Percentiles rank a stretch among this genome's conserved stretches.
Evolutionary conservation across 2,797 vertebrate species (phyloP).

Genomic region (Acanthiza pusilla): DNA sequence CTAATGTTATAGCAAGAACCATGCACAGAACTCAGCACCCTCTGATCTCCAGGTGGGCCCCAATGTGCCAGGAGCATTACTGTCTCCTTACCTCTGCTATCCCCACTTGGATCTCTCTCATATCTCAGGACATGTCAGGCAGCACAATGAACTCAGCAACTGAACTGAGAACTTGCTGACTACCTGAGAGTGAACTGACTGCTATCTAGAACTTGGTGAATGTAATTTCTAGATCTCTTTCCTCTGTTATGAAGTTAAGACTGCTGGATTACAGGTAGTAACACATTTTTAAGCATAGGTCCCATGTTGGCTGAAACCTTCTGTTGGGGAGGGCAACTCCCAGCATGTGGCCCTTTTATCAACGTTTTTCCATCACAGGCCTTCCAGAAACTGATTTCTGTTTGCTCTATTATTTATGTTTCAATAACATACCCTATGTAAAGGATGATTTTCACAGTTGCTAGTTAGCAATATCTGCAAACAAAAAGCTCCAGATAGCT

Average conservation of each 20-base stretch:
- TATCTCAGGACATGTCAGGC: not conserved
- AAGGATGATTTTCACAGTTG: not conserved
- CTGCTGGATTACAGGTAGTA: not conserved
- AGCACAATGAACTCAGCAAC: not conserved
- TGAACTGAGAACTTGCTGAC: not conserved
- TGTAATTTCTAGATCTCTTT: not conserved
- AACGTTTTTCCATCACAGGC: not conserved
- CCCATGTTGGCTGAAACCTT: not conserved
- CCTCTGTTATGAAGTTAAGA: not conserved
- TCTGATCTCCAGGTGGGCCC: not conserved
- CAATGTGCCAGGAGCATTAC: not conserved
- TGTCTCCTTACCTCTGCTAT: not conserved
- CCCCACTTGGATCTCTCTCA: not conserved
- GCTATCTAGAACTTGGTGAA: not conserved
- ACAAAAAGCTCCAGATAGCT: not conserved
- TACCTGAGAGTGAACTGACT: not conserved
- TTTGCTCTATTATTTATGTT: not conserved
- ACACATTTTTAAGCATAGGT: not conserved
- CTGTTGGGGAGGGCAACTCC: not conserved
- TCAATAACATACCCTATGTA: not conserved
- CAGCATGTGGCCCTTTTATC: not conserved
- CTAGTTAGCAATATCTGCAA: not conserved
- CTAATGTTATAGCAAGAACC: not conserved
- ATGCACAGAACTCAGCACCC: not conserved
- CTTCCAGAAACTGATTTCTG: not conserved